A percentile compares a stretch with the other conserved stretches of the same genome.
Conservation (phyloP, 2,113 vertebrate species). For the Desmodus rotundus region DNA sequence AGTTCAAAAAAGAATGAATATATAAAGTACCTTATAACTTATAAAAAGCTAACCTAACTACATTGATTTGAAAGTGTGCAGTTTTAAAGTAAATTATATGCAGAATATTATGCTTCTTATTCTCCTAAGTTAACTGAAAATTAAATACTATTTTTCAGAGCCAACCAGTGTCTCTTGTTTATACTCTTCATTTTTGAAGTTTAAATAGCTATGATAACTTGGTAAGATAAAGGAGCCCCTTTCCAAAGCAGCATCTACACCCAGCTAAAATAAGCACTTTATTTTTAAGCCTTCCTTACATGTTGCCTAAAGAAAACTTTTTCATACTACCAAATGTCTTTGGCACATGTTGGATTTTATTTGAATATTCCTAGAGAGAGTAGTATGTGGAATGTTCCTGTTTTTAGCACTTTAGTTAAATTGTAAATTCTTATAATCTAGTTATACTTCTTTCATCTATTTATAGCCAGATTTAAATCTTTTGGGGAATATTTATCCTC, state of each 20-base stretch:
- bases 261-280: neutral
- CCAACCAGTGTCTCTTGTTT: neutral
- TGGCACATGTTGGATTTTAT: neutral
- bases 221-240: neutral
- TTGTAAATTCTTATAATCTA: neutral
- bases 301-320: neutral
- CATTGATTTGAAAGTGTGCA: neutral
- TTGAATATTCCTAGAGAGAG: neutral
- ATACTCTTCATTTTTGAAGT: neutral
- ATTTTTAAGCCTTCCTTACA: neutral
- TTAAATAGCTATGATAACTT: neutral
- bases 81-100: neutral
- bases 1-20: slow-evolving; percentile 6
- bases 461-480: neutral
- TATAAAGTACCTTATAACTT: neutral
- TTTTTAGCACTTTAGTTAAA: neutral
- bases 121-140: neutral
- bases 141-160: neutral
- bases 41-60: neutral
- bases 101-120: neutral
- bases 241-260: neutral
- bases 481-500: neutral
- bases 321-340: neutral
- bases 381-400: neutral
- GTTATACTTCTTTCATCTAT: neutral